Base-by-base conservation (phyloP, 2,888 invertebrate genomes). In the Hirtodrosophila cameraria region DNA sequence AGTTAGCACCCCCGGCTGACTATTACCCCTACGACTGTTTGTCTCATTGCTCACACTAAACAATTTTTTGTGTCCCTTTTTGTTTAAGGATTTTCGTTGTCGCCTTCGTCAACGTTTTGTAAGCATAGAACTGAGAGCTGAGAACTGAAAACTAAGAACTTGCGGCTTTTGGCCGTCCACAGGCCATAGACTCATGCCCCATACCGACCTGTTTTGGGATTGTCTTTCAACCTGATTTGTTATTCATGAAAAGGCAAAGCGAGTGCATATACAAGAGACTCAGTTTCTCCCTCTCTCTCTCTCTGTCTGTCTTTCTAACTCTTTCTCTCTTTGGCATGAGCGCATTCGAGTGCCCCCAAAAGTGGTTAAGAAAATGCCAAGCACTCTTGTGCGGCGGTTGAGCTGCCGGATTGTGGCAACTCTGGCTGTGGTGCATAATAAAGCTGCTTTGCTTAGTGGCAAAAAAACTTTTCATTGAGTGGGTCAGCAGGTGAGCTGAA, bases 161-260 rank as follows among this genome's bases (percentile, higher is more conserved):
- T 83, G 83, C 80, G 80, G 83, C 83, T 83, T 79, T 79, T 79
- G 80, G 68, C 71, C 77, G 83, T 57, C 65, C 60, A n/a, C n/a
- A 65, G 43, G 63, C 63, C 66, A 58, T 45, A 41, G 43, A 52
- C 52, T 38, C 16, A n/a, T 5, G 8, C 18, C 43, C 62, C 39
- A 15, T 11, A 28, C 35, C 65, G 41, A 63, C 52, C 35, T 53
- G 52, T 27, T 13, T n/a, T 31, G 35, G 62, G 62, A 70, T 75
- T 74, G 81, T 84, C 79, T 84, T 84, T 84, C 68, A 76, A 78
- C 82, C 78, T 81, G 81, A 81, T 81, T 81, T 84, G 84, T 71
- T 84, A 84, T 84, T 81, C 84, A 81, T 81, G 80, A 81, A 81
- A 81, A 74, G 64, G 65, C 71, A 49, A 61, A 30, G 76, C 50